Base-by-base conservation (phyloP, 2,113 vertebrate species). In the Pseudorectes ferrugineus region DNA sequence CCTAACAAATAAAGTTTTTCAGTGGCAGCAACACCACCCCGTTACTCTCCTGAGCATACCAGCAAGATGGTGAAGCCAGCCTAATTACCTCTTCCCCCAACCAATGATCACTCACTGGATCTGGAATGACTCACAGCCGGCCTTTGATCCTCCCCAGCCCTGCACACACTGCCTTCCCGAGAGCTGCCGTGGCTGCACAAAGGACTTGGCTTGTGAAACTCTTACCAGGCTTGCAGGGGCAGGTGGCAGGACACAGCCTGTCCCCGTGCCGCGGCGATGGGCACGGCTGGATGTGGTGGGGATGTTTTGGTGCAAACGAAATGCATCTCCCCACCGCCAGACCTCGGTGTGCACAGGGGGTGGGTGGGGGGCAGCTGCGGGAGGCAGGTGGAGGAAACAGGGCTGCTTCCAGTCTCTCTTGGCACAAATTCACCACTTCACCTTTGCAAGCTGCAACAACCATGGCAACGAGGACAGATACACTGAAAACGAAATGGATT, bases 121-220 rank as follows among this genome's bases (percentile, higher is more conserved):
- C 54, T 59, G 73, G n/a, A 92, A 81, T 97, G 95, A 97, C 82
- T 97, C 97, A 95, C 5, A 29, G 58, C 45, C 12, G 13, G 67
- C 76, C 92, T 96, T 76, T 96, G 94, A 93, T 91, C 71, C 92
- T n/a, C 42, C 18, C 62, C 82, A 75, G 68, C 5, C 79, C 89
- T 35, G 88, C 62, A 38, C 42, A 21, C 67, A 5, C 31, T 6
- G 25, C 65, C 46, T 82, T 74, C 74, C 52, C 4, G 24, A 94
- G 82, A 91, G 88, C 80, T 22, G 42, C 33, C 0, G 36, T 33
- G 81, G 48, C 49, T 43, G 21, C 15, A 36, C 51, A 61, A 74
- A 92, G 68, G 57, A n/a, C 66, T 74, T 54, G 61, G 85, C 85
- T 91, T 42, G 36, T 4, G 14, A 79, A 75, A 58, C 62, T 45